Evolutionary conservation across 2,888 invertebrate species (phyloP).

Genomic region (Drosophila affinis): DNA sequence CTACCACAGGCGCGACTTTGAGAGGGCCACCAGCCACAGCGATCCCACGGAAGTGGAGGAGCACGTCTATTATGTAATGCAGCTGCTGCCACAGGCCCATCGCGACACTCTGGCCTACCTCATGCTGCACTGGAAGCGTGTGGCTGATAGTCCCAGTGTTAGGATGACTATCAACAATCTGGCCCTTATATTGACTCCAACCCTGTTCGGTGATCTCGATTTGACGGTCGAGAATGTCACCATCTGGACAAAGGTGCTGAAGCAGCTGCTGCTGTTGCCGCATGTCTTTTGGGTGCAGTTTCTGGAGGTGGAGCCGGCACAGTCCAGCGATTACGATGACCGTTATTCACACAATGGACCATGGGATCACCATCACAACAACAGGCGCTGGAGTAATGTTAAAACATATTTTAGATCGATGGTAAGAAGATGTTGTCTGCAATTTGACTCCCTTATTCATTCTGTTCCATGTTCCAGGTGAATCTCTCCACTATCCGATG

Average conservation of each 20-base stretch:
- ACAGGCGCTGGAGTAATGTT: constrained; percentile 55
- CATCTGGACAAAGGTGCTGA: constrained; percentile 62
- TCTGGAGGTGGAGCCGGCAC: constrained; percentile 56
- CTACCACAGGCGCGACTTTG: constrained; percentile 48
- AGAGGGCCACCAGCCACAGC: constrained; percentile 50
- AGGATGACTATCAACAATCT: constrained; percentile 62
- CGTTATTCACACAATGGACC: constrained; percentile 39
- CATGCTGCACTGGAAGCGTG: constrained; percentile 70
- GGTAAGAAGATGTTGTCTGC: constrained; percentile 38
- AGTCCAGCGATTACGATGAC: constrained; percentile 39
- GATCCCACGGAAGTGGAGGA: constrained; percentile 51
- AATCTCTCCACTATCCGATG: constrained; percentile 43
- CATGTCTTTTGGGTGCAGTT: constrained; percentile 61
- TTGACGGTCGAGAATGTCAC: constrained; percentile 58
- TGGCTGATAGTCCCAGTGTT: constrained; percentile 58
- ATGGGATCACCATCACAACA: constrained; percentile 45
- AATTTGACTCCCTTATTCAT: neutral
- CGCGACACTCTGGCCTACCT: constrained; percentile 67
- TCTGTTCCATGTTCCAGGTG: constrained; percentile 42
- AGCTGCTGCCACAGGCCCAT: constrained; percentile 52
- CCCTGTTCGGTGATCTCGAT: constrained; percentile 63
- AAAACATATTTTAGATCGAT: constrained; percentile 70
- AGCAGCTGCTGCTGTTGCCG: constrained; percentile 46
- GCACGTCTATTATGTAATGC: constrained; percentile 52
- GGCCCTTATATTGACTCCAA: constrained; percentile 67